These are phyloP conservation scores for Keiferia lycopersicella DNA, from an alignment of 2,888 invertebrate genomes.

Conservation along the genomic window DNA sequence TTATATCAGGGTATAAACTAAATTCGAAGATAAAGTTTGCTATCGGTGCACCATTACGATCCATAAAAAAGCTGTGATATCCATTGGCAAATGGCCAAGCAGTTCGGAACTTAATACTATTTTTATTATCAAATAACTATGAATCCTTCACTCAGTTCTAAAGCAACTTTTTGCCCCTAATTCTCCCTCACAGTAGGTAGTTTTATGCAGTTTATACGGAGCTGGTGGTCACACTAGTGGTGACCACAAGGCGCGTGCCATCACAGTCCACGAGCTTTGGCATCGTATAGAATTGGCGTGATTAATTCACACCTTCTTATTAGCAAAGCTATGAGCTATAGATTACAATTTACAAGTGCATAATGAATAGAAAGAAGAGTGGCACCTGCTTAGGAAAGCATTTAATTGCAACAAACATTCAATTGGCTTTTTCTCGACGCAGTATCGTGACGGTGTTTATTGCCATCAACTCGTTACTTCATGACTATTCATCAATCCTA, in stretches of 20 bases:
- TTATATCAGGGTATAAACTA: no score
- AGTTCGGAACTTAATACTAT: no score
- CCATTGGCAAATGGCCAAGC: no score
- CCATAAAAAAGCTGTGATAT: no score
- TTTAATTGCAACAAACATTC: neutral
- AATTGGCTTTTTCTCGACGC: neutral
- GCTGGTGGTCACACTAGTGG: neutral
- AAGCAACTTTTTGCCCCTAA: neutral
- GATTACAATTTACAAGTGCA: no score
- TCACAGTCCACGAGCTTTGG: neutral
- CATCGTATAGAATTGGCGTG: neutral
- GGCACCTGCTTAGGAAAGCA: no score
- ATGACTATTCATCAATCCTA: neutral
- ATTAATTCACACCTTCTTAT: neutral
- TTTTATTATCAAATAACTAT: no score
- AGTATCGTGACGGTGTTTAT: neutral
- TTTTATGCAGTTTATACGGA: neutral
- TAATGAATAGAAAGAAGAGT: no score
- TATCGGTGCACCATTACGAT: no score
- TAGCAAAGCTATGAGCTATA: neutral
- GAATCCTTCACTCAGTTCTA: no score
- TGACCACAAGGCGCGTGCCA: conserved; percentile 15
- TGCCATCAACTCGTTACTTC: neutral
- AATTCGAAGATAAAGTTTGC: no score
- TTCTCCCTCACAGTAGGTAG: neutral